These are phyloP conservation scores for Amiota mariae DNA, from an alignment of 2,888 invertebrate species.

Conservation along the genomic window DNA sequence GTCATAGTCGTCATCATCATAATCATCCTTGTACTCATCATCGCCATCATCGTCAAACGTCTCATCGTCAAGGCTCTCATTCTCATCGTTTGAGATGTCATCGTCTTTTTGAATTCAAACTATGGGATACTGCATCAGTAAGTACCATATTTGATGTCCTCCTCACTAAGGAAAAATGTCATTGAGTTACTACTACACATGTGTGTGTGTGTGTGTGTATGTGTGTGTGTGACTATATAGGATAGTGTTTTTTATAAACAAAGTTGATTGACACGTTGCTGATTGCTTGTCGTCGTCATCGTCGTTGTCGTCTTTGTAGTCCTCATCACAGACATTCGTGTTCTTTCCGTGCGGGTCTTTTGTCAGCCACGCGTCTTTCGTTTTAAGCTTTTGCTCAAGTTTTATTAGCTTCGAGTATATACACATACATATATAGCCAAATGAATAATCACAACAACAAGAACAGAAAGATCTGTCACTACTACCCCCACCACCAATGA, in stretches of 20 bases:
- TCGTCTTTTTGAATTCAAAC: not conserved
- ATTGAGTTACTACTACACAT: too few relatives aligned
- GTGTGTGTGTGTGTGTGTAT: too few relatives aligned
- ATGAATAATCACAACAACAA: not conserved
- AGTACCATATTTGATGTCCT: too few relatives aligned
- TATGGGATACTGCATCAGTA: too few relatives aligned
- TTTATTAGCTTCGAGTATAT: slow-evolving; percentile 19
- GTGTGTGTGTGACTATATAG: too few relatives aligned
- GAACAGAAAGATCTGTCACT: not conserved
- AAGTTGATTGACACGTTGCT: slow-evolving; percentile 50
- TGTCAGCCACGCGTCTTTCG: slow-evolving; percentile 23
- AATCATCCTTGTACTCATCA: slow-evolving; percentile 18
- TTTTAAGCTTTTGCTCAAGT: slow-evolving; percentile 15
- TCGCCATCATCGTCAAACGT: not conserved
- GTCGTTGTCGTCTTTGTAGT: not conserved
- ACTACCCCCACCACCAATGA: not conserved
- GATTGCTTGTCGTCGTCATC: slow-evolving; percentile 43
- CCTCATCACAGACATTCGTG: not conserved
- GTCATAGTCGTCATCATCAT: slow-evolving; percentile 2
- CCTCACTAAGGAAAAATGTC: too few relatives aligned
- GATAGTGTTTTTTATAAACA: slow-evolving; percentile 23
- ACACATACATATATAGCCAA: not conserved
- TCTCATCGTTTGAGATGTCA: not conserved
- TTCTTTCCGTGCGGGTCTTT: not conserved
- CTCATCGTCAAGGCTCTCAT: not conserved